Base-by-base conservation (phyloP, 2,888 invertebrate species). In the Ceratothoa steindachneri region DNA sequence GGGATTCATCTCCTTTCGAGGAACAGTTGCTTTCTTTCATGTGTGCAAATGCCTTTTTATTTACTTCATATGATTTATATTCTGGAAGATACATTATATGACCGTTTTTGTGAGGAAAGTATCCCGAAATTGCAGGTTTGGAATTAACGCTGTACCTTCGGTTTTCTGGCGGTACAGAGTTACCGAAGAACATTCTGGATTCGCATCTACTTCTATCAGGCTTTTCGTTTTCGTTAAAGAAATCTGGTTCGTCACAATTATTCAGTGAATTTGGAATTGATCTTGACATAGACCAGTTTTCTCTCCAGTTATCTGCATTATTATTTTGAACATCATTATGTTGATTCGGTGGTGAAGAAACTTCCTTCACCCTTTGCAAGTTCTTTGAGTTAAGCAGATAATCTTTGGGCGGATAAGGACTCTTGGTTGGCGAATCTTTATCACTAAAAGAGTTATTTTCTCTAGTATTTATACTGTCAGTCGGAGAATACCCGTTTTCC, bases 201-300 rank as follows among this genome's bases (percentile, higher is more conserved):
- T 31, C 69, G 3, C 71, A 78, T 27, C 72, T 73, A 52, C 74
- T 74, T 15, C 74, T 51, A 41, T n/a, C 12, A 51, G 27, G 41
- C 12, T 9, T 19, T 9, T n/a, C 22, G 12, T 27, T n/a, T 1
- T 29, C 22, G 2, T 67, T 71, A 41, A 24, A 65, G 5, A 65
- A 73, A 19, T 79, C 81, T n/a, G 77, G 77, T 31, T 80, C 80
- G 53, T 81, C 80, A 1, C 87, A 88, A 81, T 89, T 90, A 81
- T 90, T 90, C 81, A 92, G 84, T 0, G 91, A 91, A 83, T 90
- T 92, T 1, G 92, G 92, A 0, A 91, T 90, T 15, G 92, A 92
- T 81, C 91, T 89, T 73, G 92, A 91, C 31, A 93, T 84, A 81
- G 93, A 89, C 93, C 93, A 93, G 83, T 93, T 93, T 71, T 87